Base-by-base conservation (phyloP, 2,113 vertebrate genomes). In the Aythya baeri region DNA sequence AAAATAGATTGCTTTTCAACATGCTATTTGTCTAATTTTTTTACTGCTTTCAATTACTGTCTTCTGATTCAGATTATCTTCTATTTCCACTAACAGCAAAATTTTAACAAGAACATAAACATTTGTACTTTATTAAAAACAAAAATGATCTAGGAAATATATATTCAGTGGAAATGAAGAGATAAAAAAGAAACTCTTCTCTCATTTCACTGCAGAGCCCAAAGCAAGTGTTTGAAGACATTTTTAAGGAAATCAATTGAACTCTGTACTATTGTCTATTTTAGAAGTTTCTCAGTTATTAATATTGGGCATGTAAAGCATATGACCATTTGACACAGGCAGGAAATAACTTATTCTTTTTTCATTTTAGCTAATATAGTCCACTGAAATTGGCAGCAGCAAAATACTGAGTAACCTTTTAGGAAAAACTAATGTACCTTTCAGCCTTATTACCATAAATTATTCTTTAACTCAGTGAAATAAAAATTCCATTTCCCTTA, bases 401-500 rank as follows among this genome's bases (percentile, higher is more conserved):
- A 75, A 74, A 94, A 96, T 84, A 77, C 58, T 75, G 94, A 93
- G 90, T 94, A 96, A 95, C 61, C 87, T 97, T 89, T 96, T 70
- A 97, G 95, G 89, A 71, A 97, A 96, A 95, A 94, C 36, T 87
- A 94, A 96, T 93, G 83, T 72, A 52, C 55, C 52, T 74, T 85
- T 91, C 93, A 68, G 65, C 41, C 73, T 63, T 83, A 88, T 83
- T 94, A 86, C 77, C 65, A 84, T 94, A 87, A 87, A 58, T 86
- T 94, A 89, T 94, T 79, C 76, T 96, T 94, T 94, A 96, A 94
- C 26, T 94, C 96, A 83, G 78, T 96, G 84, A 97, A 96, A 89
- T 96, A 93, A 85, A 94, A 96, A 91, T 95, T 93, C 57, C 49
- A 86, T 95, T 97, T 96, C 79, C 46, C 44, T 88, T 55, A 29